phyloP scores from a whole-genome alignment of 2,113 vertebrate genomes.

The Hemichromis elongatus region DNA sequence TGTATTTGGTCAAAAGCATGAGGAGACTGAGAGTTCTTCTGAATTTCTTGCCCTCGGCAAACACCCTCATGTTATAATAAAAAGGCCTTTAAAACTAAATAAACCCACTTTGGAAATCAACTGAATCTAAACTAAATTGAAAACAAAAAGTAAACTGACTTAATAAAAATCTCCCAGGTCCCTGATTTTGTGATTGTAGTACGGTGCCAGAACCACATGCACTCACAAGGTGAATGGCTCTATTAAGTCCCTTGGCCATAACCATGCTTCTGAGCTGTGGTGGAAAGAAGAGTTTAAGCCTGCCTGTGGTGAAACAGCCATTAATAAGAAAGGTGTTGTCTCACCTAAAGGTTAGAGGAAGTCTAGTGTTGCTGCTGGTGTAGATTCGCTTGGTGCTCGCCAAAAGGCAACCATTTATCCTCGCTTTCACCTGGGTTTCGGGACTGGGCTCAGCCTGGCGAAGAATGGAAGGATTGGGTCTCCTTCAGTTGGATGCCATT shows the following conservation, averaged over 20 bases:
- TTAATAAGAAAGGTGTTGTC: slow-evolving; percentile 13
- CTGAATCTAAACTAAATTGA: background rate
- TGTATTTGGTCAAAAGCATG: background rate
- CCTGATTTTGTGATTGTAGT: slow-evolving; percentile 24
- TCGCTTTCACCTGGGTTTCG: background rate
- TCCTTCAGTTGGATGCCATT: background rate
- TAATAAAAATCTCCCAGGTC: background rate
- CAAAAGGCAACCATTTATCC: slow-evolving; percentile 18
- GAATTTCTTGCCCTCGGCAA: background rate
- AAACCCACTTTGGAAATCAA: background rate
- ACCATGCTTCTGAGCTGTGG: background rate
- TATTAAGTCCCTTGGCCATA: background rate
- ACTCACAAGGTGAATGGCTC: background rate
- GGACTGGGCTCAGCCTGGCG: background rate
- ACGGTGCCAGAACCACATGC: background rate
- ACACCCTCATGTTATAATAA: background rate
- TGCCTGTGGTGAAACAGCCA: slow-evolving; percentile 15
- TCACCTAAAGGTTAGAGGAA: slow-evolving; percentile 50
- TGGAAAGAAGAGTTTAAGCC: slow-evolving; percentile 3
- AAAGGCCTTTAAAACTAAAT: background rate
- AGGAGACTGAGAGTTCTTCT: background rate
- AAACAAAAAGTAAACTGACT: background rate
- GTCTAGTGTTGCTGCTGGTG: slow-evolving; percentile 36
- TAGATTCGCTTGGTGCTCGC: background rate
- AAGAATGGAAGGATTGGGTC: background rate